A percentile compares a stretch with the other conserved stretches of the same genome.
Evolutionary conservation across 2,888 invertebrate species (phyloP).

Genomic region (Arenicola marina): DNA sequence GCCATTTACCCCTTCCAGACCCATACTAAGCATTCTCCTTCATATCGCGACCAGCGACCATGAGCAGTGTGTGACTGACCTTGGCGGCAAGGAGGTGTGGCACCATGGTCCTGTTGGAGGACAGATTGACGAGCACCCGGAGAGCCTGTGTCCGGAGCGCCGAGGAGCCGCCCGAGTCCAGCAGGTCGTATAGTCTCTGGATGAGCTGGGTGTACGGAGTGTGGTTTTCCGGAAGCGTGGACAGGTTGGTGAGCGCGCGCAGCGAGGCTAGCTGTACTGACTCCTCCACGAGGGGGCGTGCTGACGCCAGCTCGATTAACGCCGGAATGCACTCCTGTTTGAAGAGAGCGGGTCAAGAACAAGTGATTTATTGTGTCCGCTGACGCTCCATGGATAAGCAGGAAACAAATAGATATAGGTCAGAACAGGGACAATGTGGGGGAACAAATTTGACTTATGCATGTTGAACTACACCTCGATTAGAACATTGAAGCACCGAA

Average conservation of each 20-base stretch:
- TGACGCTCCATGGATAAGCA: too few relatives aligned
- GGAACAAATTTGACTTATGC: too few relatives aligned
- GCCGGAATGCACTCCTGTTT: slow-evolving; percentile 3
- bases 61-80: too few relatives aligned
- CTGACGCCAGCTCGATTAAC: slow-evolving; percentile 1
- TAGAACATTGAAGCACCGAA: too few relatives aligned
- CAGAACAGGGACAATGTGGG: too few relatives aligned
- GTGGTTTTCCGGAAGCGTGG: slow-evolving; percentile 63
- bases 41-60: too few relatives aligned
- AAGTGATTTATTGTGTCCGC: too few relatives aligned
- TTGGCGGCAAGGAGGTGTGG: slow-evolving; percentile 67
- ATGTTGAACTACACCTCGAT: too few relatives aligned
- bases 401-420: too few relatives aligned
- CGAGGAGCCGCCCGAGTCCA: slow-evolving; percentile 60
- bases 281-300: slow-evolving; percentile 60
- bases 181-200: slow-evolving; percentile 62
- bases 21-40: too few relatives aligned
- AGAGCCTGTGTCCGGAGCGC: slow-evolving; percentile 65
- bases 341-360: too few relatives aligned
- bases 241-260: slow-evolving; percentile 66
- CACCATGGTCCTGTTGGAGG: slow-evolving; percentile 67
- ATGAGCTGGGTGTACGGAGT: slow-evolving; percentile 63
- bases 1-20: too few relatives aligned
- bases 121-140: slow-evolving; percentile 67
- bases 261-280: slow-evolving; percentile 63